Evolutionary conservation across 1,140 invertebrate genomes (phyloP), one percentile per base, ranked within the genome.

Genomic region (Diorhabda sublineata): DNA sequence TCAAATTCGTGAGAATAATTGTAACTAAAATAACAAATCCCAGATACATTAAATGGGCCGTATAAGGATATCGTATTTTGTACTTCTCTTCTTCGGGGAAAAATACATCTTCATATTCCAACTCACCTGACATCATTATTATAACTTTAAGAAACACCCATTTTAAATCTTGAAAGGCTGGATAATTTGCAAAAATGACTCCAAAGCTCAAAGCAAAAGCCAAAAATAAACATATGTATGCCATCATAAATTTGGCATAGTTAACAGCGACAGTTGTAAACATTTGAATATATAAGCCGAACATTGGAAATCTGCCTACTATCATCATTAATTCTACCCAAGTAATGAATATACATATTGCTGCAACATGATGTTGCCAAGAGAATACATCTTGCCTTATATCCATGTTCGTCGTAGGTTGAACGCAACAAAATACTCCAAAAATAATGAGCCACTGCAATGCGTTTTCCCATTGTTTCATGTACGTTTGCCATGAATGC

Each of bases 111-210:
- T 94, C 92, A 74, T 91, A 94, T 78, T 94, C 92, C 44, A 95
- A 80, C 77, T 95, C 83, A 0, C 93, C 92, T 0, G 92, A 91
- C 92, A 95, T 93, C 92, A 95, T 94, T 58, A 94, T 90, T 3
- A 94, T 87, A 0, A 91, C 91, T 82, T 94, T 95, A 0, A 94
- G 78, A 1, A 93, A 75, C 0, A 86, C 85, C 65, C 87, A 81
- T 1, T 85, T 78, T 2, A 90, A 83, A 72, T 88, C 83, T 56
- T 81, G 81, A 76, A 92, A 92, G 0, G 91, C 85, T 3, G 86
- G 85, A 74, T 92, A 91, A 70, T 92, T 89, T 26, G 89, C 88
- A 76, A 93, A 92, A 5, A 94, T 81, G 8, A 94, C 90, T 11
- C 88, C 89, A 75, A 94, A 93, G 42, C 89, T 88, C 3, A 93